Base-by-base conservation (phyloP, 2,888 invertebrate genomes). In the Slavum lentiscoides region DNA sequence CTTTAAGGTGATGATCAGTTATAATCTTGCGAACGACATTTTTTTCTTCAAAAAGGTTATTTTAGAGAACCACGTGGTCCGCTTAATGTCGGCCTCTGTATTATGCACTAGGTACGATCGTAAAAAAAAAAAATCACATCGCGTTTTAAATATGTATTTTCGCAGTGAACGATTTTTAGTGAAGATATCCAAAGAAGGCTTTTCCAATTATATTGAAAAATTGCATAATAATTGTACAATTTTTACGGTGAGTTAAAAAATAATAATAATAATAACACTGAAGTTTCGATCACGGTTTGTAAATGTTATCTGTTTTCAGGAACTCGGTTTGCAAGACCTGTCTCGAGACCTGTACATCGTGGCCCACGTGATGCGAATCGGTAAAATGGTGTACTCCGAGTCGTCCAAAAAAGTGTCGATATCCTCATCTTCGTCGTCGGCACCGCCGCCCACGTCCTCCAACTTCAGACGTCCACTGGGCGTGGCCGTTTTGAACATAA, bases 321-420 rank as follows among this genome's bases (percentile, higher is more conserved):
- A 94, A 85, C 88, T 95, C 85, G 96, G 96, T 74, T 92, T 91
- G 84, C 91, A 93, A 64, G 97, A 97, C 87, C 89, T 96, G 76
- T 91, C 91, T 81, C 91, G 93, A 82, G 96, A 97, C 85, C 89
- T 96, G 39, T 96, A 93, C 88, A 89, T 97, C 84, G 92, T 97
- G 55, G 94, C 94, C 83, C 95, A 96, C 87, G 94, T 97, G 69
- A 93, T 96, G 88, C 90, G 97, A 74, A 92, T 95, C 76, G 97
- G 97, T 2, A 90, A 93, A 85, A 94, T 95, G 90, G 89, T 94
- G 21, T 90, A 90, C 68, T 90, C 91, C 2, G 90, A 90, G 62
- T 89, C 88, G 11, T 83, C 83, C 19, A 84, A 84, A 67, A 84
- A 84, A 82, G 83, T 82, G 58, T 82, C 80, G 17, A 70, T 81